Evolutionary conservation across 30 jellyfish, hydroid and myxozoan genomes (phyloP), one percentile per base, ranked within the genome.

Genomic region (Aurelia coerulea): DNA sequence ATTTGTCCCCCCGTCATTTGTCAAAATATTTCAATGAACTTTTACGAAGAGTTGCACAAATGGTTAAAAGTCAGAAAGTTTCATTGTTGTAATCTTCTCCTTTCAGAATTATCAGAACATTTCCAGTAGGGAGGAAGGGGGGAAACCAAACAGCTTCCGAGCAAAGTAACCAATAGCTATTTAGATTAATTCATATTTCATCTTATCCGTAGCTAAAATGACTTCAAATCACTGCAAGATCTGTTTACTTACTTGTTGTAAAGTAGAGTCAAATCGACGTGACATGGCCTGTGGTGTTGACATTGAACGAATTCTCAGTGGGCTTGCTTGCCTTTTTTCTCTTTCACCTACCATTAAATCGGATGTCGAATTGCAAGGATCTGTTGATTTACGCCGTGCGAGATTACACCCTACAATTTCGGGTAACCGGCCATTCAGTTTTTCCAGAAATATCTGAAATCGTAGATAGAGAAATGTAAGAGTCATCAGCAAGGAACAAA

Each of bases 381-480:
- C 92, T 12, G 82, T 34, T 49, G 86, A 39, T 41, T 60, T 83
- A 9, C 83, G 77, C 62, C 80, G 46, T 32, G 19, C 50, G 10
- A 64, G 54, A 51, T 87, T 62, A 49, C 60, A 68, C 14, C 78
- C 93, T 29, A 89, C 76, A 2, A 86, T 76, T 14, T 80, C 87
- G 8, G 98, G 98, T 59, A 91, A 67, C 35, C 63, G 64, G 14
- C 98, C 98, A 71, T 90, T 70, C 14, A 91, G 50, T 65, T 91
- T 91, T 50, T 91, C 95, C 60, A 91, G 87, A 39, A 91, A 91
- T 41, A 91, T 86, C 98, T 91, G 62, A 34, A 64, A 85, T 19
- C 35, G 70, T 9, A 65, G 4, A 63, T 52, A 32, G 15, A 16
- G n/a, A 33, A n/a, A 76, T 76, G 15, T 46, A 54, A 19, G n/a